These are phyloP conservation scores for Scaptomyza flava DNA, from an alignment of 2,888 invertebrate species.

Conservation along the genomic window DNA sequence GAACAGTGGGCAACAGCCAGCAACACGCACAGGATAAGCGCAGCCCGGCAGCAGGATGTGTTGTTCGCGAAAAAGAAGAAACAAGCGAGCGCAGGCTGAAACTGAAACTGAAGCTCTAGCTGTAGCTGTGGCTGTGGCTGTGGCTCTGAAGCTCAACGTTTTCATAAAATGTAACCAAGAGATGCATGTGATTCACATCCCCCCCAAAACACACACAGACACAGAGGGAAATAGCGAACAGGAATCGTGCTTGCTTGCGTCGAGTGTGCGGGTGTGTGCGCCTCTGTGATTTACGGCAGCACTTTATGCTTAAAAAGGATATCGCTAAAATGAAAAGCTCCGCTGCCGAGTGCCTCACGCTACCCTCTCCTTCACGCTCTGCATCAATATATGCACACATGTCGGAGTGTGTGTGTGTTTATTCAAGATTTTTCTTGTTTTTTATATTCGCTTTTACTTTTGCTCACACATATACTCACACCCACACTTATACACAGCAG, in stretches of 20 bases:
- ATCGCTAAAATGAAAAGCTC: conserved; percentile 81
- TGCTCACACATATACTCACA: conserved; percentile 43
- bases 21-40: conserved; percentile 64
- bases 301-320: conserved; percentile 83
- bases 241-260: conserved; percentile 58
- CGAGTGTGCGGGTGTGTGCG: conserved; percentile 52
- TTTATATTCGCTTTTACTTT: conserved; percentile 72
- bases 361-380: conserved; percentile 6
- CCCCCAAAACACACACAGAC: conserved; percentile 34
- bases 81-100: conserved; percentile 34
- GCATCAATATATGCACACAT: conserved; percentile 29
- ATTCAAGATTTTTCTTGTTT: conserved; percentile 42
- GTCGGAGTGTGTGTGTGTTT: conserved; percentile 29
- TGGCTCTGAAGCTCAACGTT: conserved; percentile 58
- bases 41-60: conserved; percentile 60
- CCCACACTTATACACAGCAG: conserved; percentile 55
- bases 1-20: conserved; percentile 28
- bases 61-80: conserved; percentile 61
- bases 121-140: conserved; percentile 8
- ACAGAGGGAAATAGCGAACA: conserved; percentile 54
- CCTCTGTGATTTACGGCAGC: conserved; percentile 81
- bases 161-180: conserved; percentile 81
- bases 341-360: conserved; percentile 56
- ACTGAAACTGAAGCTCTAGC: conserved; percentile 36
- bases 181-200: conserved; percentile 79